Conservation (phyloP, 2,113 vertebrate species). For the Cottus gobio region DNA sequence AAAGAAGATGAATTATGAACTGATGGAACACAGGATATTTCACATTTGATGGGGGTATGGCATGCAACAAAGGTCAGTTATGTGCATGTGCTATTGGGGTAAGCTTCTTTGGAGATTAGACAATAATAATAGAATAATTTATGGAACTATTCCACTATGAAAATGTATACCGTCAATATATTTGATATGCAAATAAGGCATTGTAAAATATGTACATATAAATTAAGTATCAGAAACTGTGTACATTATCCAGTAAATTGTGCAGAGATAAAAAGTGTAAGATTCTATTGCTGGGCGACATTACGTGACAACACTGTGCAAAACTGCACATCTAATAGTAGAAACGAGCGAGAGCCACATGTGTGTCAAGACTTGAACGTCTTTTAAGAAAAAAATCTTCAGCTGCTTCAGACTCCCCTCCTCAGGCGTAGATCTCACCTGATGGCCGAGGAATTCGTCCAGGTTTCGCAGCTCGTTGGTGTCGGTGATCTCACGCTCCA, state of each 20-base stretch:
- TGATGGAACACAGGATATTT: background rate
- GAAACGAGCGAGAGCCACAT: background rate
- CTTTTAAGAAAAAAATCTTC: background rate
- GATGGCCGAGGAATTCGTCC: constrained; percentile 94
- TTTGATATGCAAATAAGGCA: background rate
- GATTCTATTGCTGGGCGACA: background rate
- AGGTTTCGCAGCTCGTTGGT: constrained; percentile 91
- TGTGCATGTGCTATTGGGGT: background rate
- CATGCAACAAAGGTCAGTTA: background rate
- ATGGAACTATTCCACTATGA: background rate
- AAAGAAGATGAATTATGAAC: background rate
- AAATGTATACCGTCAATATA: background rate
- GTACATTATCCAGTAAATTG: background rate
- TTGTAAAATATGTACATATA: background rate
- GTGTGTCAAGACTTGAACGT: background rate
- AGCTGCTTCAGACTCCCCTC: background rate
- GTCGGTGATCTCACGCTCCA: constrained; percentile 88
- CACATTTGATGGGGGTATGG: background rate
- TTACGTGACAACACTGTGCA: background rate
- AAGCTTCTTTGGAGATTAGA: background rate
- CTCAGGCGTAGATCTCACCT: constrained; percentile 80
- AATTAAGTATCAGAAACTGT: background rate
- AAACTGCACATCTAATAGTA: background rate
- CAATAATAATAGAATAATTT: background rate
- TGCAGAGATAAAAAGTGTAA: background rate